Evolutionary conservation across 1,140 invertebrate species (phyloP).

Genomic region (Brevipalpus yothersi): DNA sequence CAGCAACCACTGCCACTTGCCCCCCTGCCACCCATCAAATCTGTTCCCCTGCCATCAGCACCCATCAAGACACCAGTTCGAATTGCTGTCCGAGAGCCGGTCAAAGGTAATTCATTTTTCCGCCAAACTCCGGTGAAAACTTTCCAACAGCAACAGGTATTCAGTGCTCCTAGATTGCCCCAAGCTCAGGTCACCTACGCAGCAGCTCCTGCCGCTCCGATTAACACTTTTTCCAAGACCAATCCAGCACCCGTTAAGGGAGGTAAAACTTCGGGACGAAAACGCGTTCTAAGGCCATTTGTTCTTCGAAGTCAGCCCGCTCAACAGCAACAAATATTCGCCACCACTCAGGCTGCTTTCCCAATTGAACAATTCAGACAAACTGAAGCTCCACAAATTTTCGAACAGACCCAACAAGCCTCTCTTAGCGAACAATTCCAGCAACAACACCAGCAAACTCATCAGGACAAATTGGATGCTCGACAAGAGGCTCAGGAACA

Average conservation of each 20-base stretch:
- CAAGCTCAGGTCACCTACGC: neutral
- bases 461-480: no score
- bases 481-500: no score
- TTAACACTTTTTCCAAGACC: neutral
- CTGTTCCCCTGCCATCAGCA: neutral
- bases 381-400: neutral
- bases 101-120: neutral
- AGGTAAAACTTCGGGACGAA: neutral
- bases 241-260: neutral
- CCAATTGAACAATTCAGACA: neutral
- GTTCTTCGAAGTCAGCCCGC: neutral
- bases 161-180: neutral
- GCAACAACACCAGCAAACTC: neutral
- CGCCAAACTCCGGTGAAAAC: neutral
- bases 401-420: neutral
- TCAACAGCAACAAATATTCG: neutral
- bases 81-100: neutral
- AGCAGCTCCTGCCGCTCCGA: neutral
- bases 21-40: neutral
- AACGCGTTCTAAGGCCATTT: neutral
- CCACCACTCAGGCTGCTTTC: neutral
- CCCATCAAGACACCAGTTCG: neutral
- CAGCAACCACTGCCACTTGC: neutral
- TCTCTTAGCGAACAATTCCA: neutral
- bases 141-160: neutral